These are phyloP conservation scores for Macropodus opercularis DNA, from an alignment of 2,797 vertebrate genomes.

Conservation along the genomic window DNA sequence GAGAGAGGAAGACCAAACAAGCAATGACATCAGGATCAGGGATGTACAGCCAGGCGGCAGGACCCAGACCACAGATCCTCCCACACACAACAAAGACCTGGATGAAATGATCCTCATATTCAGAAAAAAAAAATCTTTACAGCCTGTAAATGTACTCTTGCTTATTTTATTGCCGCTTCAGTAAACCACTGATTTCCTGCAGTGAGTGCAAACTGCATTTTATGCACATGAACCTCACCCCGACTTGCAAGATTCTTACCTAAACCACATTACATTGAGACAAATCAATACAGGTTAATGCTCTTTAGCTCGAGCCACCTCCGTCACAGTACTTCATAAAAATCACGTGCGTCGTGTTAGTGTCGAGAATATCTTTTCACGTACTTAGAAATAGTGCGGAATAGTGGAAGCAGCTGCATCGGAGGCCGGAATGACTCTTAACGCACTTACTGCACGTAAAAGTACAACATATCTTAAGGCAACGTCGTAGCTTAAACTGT, in stretches of 20 bases:
- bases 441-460: constrained; percentile 36
- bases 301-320: constrained; percentile 1
- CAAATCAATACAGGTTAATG: not conserved
- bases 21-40: too few relatives aligned
- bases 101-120: too few relatives aligned
- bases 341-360: constrained; percentile 1
- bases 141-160: not conserved
- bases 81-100: too few relatives aligned
- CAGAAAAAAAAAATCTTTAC: too few relatives aligned
- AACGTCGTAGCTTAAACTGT: constrained; percentile 53
- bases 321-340: not conserved
- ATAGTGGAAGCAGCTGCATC: constrained; percentile 22
- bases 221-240: not conserved
- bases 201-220: not conserved
- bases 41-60: too few relatives aligned
- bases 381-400: not conserved
- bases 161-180: not conserved
- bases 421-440: constrained; percentile 15
- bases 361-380: constrained; percentile 6
- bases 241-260: not conserved
- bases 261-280: not conserved
- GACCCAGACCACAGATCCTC: too few relatives aligned
- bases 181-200: not conserved
- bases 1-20: too few relatives aligned
- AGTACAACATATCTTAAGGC: constrained; percentile 46